Base-by-base conservation (phyloP, 2,113 vertebrate species). In the Cyanoliseus patagonus region DNA sequence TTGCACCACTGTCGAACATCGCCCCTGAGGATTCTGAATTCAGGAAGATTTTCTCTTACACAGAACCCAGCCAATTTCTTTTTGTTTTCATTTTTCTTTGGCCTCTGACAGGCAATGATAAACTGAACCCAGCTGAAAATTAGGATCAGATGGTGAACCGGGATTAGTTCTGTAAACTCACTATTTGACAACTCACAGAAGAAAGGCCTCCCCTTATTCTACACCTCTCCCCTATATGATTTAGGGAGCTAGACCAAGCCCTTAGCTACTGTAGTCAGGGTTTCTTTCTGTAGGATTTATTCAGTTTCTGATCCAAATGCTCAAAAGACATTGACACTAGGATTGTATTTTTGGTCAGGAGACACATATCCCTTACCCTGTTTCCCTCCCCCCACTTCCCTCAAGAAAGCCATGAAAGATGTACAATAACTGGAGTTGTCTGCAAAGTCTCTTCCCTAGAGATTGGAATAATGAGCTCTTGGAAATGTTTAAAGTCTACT, bases 401-500 rank as follows among this genome's bases (percentile, higher is more conserved):
- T 86, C 47, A 95, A 94, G 86, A 84, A 90, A 75, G 86, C 72
- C 67, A 83, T 46, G 66, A 94, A 85, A 91, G 78, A 93, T 83
- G 78, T 83, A 92, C 22, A 94, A 77, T 86, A 96, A 96, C 89
- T 89, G 90, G 84, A 79, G 73, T 49, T 92, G 86, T 94, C 86
- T 95, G 97, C 75, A 93, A 74, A 92, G 51, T 49, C 74, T 92
- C 91, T 73, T 94, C 95, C 90, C 89, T 35, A 33, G 86, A 95
- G 85, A 95, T 25, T 53, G 62, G 57, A 82, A 94, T 94, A 97
- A 97, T 73, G 63, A 97, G 89, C 78, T 92, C 80, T 93, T 97
- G 94, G 92, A 98, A 98, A 91, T 90, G 63, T 62, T 95, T 91
- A 84, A 94, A 92, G 79, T 92, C 83, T 95, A 95, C 92, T 96